Evolutionary conservation across 2,797 vertebrate species (phyloP).

Genomic region (Melanogrammus aeglefinus): DNA sequence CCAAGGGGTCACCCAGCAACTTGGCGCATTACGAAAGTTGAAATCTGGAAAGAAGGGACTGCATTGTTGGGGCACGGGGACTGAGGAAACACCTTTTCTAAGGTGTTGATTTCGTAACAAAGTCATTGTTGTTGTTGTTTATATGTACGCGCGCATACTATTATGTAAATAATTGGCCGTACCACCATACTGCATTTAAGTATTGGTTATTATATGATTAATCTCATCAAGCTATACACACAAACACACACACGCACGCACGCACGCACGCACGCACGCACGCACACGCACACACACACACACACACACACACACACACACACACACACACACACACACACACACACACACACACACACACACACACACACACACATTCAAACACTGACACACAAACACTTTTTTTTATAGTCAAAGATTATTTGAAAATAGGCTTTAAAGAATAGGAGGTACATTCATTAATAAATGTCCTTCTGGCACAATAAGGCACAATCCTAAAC

Average conservation of each 20-base stretch:
- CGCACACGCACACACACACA: neutral
- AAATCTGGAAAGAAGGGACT: conserved; percentile 15
- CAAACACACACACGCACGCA: neutral
- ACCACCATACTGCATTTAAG: neutral
- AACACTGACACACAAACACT: neutral
- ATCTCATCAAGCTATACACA: neutral
- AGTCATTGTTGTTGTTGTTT: neutral
- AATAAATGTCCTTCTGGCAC: neutral
- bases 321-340: neutral
- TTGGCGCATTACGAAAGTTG: conserved; percentile 26
- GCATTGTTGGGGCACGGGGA: neutral
- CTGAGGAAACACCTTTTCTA: neutral
- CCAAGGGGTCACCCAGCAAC: conserved; percentile 30
- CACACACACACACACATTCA: neutral
- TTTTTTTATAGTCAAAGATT: neutral
- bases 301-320: neutral
- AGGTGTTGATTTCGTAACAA: conserved; percentile 11
- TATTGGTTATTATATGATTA: neutral
- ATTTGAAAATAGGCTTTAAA: neutral
- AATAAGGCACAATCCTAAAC: neutral
- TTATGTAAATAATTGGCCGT: neutral
- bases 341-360: neutral
- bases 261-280: neutral
- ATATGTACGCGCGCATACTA: neutral
- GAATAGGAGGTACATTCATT: neutral